phyloP scores from a whole-genome alignment of 2,797 vertebrate species.

The Anabas testudineus region DNA sequence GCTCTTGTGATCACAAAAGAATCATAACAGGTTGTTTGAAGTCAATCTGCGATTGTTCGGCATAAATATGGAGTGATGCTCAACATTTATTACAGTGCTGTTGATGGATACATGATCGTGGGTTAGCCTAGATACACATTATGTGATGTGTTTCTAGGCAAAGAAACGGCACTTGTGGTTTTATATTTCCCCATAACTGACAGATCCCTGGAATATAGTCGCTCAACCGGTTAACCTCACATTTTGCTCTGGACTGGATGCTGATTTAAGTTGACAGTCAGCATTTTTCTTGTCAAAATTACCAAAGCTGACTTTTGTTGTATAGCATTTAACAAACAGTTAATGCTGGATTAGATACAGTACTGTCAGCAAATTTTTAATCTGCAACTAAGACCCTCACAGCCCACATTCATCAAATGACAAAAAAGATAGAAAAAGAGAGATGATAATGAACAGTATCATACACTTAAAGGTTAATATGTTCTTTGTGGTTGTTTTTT shows the following conservation, averaged over 20 bases:
- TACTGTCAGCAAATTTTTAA: slow-evolving; percentile 20
- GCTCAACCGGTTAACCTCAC: slow-evolving; percentile 62
- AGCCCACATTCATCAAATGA: slow-evolving; percentile 32
- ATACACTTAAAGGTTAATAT: background rate
- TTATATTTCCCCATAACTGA: slow-evolving; percentile 56
- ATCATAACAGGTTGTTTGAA: background rate
- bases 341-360: slow-evolving; percentile 35
- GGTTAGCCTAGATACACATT: slow-evolving; percentile 41
- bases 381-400: background rate
- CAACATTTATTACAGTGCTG: background rate
- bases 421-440: background rate
- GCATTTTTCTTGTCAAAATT: slow-evolving; percentile 52
- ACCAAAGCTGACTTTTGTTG: slow-evolving; percentile 28
- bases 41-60: background rate
- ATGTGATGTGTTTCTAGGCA: slow-evolving; percentile 59
- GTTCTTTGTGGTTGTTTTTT: background rate
- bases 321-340: slow-evolving; percentile 41
- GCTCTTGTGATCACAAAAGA: slow-evolving; percentile 2
- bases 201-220: slow-evolving; percentile 53
- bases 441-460: background rate
- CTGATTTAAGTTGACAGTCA: slow-evolving; percentile 61
- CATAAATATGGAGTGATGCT: background rate
- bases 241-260: slow-evolving; percentile 49
- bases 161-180: slow-evolving; percentile 52
- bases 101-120: slow-evolving; percentile 30